Evolutionary conservation across 2,888 invertebrate genomes (phyloP).

Genomic region (Drosophila antonietae): DNA sequence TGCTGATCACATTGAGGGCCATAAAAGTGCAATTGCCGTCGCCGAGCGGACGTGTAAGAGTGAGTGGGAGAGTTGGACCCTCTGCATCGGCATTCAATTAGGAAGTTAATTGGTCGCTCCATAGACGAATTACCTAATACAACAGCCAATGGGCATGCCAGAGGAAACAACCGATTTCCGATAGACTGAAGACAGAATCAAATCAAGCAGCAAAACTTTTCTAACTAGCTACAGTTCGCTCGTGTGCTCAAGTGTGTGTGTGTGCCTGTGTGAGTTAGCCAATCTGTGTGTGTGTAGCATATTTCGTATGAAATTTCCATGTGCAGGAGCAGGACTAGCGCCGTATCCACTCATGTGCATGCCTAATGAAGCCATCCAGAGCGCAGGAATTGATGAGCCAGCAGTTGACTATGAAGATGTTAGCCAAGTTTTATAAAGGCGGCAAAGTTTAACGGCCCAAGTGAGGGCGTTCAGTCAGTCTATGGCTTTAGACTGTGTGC

Average conservation of each 20-base stretch:
- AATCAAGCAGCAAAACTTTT: conserved; percentile 77
- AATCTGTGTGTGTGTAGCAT: conserved; percentile 21
- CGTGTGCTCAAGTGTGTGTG: conserved; percentile 11
- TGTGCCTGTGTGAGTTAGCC: conserved; percentile 11
- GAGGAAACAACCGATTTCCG: conserved; percentile 72
- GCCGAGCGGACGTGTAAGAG: conserved; percentile 13
- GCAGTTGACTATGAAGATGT: conserved; percentile 39
- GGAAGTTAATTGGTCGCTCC: conserved; percentile 65
- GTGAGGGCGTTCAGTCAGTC: background rate
- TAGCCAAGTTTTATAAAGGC: conserved; percentile 29
- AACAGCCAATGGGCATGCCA: conserved; percentile 44
- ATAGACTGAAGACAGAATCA: conserved; percentile 54
- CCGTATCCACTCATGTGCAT: conserved; percentile 67
- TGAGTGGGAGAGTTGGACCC: conserved; percentile 12
- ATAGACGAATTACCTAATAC: conserved; percentile 43
- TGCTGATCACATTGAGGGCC: conserved; percentile 52
- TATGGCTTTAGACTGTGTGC: background rate
- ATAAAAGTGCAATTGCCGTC: conserved; percentile 57
- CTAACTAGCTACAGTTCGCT: conserved; percentile 35
- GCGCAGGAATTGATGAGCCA: conserved; percentile 63
- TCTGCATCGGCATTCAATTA: conserved; percentile 73
- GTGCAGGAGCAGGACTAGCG: conserved; percentile 44
- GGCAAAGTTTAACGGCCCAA: conserved; percentile 44
- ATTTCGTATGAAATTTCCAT: conserved; percentile 56
- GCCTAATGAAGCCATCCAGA: conserved; percentile 72